Conservation (phyloP, 2,797 vertebrate species). For the Cuniculus paca region DNA sequence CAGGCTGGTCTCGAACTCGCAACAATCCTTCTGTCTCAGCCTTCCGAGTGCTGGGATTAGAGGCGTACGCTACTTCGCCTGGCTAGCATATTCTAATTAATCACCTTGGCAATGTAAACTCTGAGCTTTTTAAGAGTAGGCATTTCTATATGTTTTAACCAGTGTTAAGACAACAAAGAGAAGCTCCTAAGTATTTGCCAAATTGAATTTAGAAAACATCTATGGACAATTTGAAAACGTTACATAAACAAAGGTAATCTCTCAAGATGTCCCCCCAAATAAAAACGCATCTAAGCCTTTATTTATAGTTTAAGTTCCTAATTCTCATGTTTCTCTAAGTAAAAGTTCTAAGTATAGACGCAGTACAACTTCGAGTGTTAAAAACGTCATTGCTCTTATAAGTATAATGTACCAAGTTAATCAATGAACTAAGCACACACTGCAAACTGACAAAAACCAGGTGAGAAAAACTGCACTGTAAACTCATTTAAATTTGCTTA, state of each 20-base stretch:
- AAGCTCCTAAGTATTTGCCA: constrained; percentile 38
- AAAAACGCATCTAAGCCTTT: constrained; percentile 36
- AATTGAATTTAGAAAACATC: constrained; percentile 61
- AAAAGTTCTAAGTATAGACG: constrained; percentile 46
- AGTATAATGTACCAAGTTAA: neutral
- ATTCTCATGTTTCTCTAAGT: constrained; percentile 55
- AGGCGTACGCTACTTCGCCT: neutral
- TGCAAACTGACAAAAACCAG: constrained; percentile 19
- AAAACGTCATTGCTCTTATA: neutral
- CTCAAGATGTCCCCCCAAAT: constrained; percentile 27
- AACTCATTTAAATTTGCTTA: neutral
- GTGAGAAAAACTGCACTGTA: neutral
- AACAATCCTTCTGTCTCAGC: no score
- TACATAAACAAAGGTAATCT: constrained; percentile 40
- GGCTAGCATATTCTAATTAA: neutral
- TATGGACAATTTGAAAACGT: constrained; percentile 56
- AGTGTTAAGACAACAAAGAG: constrained; percentile 34
- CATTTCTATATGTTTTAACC: constrained; percentile 41
- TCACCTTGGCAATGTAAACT: neutral
- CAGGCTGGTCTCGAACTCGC: no score
- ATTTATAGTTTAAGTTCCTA: constrained; percentile 39
- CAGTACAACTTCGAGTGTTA: constrained; percentile 13
- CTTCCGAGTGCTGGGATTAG: no score
- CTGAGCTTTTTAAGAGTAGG: constrained; percentile 32
- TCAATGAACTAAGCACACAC: neutral